phyloP scores from a whole-genome alignment of 2,113 vertebrate species.

The Rhinolophus sinicus region DNA sequence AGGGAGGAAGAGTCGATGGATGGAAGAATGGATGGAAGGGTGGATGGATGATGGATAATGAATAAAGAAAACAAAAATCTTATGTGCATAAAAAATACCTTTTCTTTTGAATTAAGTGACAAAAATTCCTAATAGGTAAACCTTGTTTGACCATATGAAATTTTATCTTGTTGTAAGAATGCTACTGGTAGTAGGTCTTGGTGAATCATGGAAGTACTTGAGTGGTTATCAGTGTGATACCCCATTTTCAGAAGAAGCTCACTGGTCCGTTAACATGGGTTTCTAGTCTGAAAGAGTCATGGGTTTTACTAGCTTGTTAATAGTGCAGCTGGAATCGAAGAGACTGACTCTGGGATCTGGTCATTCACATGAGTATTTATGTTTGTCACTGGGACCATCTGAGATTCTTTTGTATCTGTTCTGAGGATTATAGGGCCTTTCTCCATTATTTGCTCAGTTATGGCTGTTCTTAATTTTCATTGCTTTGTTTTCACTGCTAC shows the following conservation, averaged over 20 bases:
- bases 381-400: neutral
- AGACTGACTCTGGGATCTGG: neutral
- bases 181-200: neutral
- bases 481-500: neutral
- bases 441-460: neutral
- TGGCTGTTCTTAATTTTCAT: neutral
- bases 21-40: accelerated
- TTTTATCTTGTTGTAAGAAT: neutral
- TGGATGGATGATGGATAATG: neutral
- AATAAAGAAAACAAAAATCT: slow-evolving; percentile 43
- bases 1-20: neutral
- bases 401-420: neutral
- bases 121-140: neutral
- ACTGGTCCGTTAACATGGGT: neutral
- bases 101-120: neutral
- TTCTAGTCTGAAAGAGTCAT: neutral
- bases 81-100: neutral
- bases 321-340: neutral
- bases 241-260: neutral
- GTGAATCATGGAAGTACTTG: neutral
- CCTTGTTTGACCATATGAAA: neutral
- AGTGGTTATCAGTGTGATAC: neutral
- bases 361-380: neutral
- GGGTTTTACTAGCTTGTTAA: neutral
- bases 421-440: neutral